phyloP scores from a whole-genome alignment of 2,113 vertebrate genomes.

The Chamaetylas fuelleborni region DNA sequence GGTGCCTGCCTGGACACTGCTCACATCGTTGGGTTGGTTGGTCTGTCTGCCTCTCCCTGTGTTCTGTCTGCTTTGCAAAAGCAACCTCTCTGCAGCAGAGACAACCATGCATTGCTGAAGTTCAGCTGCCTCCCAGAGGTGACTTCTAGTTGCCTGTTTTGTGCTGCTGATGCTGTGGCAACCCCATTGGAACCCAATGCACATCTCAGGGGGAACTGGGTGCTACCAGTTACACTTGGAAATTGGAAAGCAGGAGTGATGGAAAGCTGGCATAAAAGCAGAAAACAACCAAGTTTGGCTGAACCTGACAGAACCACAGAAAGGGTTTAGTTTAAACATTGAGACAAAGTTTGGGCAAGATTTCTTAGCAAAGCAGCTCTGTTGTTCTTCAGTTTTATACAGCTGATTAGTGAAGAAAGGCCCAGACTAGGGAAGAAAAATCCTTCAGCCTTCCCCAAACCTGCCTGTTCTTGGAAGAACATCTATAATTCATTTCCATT shows the following conservation, averaged over 20 bases:
- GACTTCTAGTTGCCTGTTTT: neutral
- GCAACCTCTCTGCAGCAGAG: neutral
- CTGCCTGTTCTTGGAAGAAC: neutral
- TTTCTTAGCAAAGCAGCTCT: neutral
- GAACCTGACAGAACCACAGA: neutral
- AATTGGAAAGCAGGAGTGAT: neutral
- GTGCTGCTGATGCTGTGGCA: neutral
- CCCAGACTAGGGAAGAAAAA: neutral
- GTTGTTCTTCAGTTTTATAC: neutral
- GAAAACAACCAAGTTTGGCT: neutral
- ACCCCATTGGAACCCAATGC: too few species aligned
- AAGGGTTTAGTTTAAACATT: neutral
- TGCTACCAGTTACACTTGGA: neutral
- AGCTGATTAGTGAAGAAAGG: neutral
- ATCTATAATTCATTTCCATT: slow-evolving; percentile 3
- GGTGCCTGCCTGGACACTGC: neutral
- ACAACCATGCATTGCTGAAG: neutral
- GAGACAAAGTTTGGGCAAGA: neutral
- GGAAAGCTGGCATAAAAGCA: neutral
- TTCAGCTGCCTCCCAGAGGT: slow-evolving; percentile 60
- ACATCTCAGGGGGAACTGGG: neutral
- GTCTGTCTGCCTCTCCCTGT: neutral
- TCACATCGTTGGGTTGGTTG: accelerated
- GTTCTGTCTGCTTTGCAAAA: neutral
- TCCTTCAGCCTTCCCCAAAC: neutral